These are phyloP conservation scores for Argyrosomus regius DNA, from an alignment of 2,797 vertebrate species.

Conservation along the genomic window DNA sequence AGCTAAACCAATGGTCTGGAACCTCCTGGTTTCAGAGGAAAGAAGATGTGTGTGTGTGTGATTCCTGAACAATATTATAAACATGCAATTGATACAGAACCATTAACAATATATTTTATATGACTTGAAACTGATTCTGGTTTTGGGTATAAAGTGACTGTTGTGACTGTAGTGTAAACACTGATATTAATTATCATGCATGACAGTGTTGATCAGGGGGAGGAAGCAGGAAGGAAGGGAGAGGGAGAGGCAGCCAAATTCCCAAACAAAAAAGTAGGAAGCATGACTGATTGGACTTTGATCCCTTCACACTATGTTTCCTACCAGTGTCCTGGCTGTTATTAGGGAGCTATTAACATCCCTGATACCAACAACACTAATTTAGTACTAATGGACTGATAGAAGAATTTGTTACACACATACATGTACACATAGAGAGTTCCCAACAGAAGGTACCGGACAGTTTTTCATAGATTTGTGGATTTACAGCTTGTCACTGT, in stretches of 20 bases:
- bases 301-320: constrained; percentile 19
- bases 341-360: constrained; percentile 26
- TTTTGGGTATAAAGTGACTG: background rate
- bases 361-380: constrained; percentile 3
- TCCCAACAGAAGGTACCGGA: too few species aligned
- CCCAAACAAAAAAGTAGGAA: background rate
- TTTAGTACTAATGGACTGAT: constrained; percentile 17
- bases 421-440: too few species aligned
- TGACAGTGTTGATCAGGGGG: constrained; percentile 3
- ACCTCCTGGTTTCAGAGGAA: constrained; percentile 44
- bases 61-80: background rate
- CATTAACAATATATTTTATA: background rate
- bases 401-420: background rate
- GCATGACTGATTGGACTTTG: constrained; percentile 11
- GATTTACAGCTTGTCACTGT: background rate
- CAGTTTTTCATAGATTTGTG: background rate
- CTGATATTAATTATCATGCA: background rate
- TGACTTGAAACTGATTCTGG: background rate
- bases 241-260: constrained; percentile 18
- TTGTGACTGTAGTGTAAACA: background rate
- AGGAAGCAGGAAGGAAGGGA: constrained; percentile 60
- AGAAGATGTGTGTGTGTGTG: background rate
- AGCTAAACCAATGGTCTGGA: constrained; percentile 76
- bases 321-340: background rate
- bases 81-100: background rate